Evolutionary conservation across 1,140 invertebrate species (phyloP), one percentile per base, ranked within the genome.

Genomic region (Aricia agestis): DNA sequence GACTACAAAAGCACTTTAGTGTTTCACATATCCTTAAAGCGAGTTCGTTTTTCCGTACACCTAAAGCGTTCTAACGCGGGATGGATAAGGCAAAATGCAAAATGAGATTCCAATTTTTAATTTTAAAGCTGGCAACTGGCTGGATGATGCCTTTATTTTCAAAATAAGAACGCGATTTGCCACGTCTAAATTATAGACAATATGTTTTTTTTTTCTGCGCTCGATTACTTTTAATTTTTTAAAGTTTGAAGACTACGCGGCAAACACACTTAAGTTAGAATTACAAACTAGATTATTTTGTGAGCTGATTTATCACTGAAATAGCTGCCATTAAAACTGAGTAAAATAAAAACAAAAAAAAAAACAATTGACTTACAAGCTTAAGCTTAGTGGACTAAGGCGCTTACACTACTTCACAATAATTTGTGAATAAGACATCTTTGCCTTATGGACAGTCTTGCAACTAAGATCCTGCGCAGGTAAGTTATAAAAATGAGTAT

Each of bases 1-100:
- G 15, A 57, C 71, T 72, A 72, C 61, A 61, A 68, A 72, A 72
- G 71, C 71, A 72, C 71, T 72, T 72, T 68, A 72, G 71, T 68
- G 67, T 68, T 69, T 36, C 52, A 68, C 42, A 15, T 68, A 52
- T 52, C 45, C 45, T 52, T 52, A 52, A 52, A 52, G 45, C 45
- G 45, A 52, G 45, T 52, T 42, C 41, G 41, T 42, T 52, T 15
- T 52, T 69, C 25, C 68, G 61, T 69, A 69, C 58, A 41, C 11
- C 68, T 69, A 69, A 32, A 69, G 68, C 57, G 57, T 69, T 41
- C 13, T 36, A 10, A 58, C 52, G 52, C 67, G 17, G 68, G 68
- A 69, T 69, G 57, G 68, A 31, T 69, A 69, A 69, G 68, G 68
- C 68, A 69, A 69, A 36, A 69, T 69, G 68, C 68, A 69, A 61